phyloP scores from a whole-genome alignment of 2,888 invertebrate species.

The Keiferia lycopersicella region DNA sequence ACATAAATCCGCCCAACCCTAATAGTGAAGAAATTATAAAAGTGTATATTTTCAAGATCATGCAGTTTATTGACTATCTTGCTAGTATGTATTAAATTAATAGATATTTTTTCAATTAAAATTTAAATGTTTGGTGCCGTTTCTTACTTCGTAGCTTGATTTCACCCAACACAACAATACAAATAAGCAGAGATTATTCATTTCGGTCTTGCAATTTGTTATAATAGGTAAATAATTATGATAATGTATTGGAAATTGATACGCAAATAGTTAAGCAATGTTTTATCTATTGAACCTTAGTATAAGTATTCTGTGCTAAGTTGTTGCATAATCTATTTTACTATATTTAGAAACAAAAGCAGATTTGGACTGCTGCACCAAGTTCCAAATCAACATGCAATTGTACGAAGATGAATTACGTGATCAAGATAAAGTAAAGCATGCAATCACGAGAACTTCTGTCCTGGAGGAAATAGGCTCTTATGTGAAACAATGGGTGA shows the following conservation, averaged over 20 bases:
- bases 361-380: slow-evolving; percentile 83
- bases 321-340: not conserved
- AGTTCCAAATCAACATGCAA: slow-evolving; percentile 81
- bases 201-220: too few relatives aligned
- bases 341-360: slow-evolving; percentile 81
- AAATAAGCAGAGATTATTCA: not conserved
- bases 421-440: slow-evolving; percentile 81
- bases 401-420: slow-evolving; percentile 82
- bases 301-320: not conserved
- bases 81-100: slow-evolving; percentile 55
- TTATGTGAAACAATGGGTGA: slow-evolving; percentile 85
- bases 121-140: too few relatives aligned
- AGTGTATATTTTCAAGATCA: slow-evolving; percentile 65
- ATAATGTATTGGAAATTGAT: too few relatives aligned
- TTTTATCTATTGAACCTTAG: too few relatives aligned
- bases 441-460: slow-evolving; percentile 80
- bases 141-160: not conserved
- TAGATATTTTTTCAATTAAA: not conserved
- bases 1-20: slow-evolving; percentile 73
- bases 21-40: slow-evolving; percentile 64
- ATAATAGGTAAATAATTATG: too few relatives aligned
- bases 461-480: slow-evolving; percentile 83
- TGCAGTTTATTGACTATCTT: slow-evolving; percentile 70
- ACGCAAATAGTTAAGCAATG: too few relatives aligned
- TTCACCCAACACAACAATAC: not conserved